Conservation (phyloP, 2,888 invertebrate genomes). For the Nomada flava region DNA sequence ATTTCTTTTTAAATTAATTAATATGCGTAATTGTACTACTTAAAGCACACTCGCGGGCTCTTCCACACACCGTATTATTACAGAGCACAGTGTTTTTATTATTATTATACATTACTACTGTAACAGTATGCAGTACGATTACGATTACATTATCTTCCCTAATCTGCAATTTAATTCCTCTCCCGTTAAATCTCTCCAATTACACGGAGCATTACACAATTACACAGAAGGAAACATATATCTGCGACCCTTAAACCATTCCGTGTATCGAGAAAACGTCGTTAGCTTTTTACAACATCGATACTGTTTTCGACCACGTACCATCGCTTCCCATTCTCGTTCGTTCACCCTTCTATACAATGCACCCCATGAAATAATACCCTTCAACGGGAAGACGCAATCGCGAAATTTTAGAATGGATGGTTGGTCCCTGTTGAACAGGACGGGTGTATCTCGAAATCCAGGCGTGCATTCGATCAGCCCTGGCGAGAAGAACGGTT, state of each 20-base stretch:
- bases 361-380: constrained; percentile 53
- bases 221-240: too few species aligned
- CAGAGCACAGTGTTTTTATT: too few species aligned
- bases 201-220: too few species aligned
- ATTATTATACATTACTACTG: too few species aligned
- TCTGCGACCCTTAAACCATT: not conserved
- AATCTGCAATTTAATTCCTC: too few species aligned
- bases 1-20: too few species aligned
- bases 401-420: constrained; percentile 59
- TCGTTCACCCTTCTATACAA: not conserved
- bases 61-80: too few species aligned
- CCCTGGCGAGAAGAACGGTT: constrained; percentile 38
- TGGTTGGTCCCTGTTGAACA: constrained; percentile 34
- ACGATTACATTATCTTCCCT: too few species aligned
- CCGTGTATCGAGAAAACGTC: not conserved
- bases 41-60: too few species aligned
- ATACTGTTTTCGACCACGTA: not conserved
- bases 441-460: constrained; percentile 55
- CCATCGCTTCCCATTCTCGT: not conserved
- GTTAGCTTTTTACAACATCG: not conserved
- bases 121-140: too few species aligned
- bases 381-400: constrained; percentile 51
- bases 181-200: too few species aligned
- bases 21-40: too few species aligned
- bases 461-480: constrained; percentile 65